A percentile compares a stretch with the other conserved stretches of the same genome.
Evolutionary conservation across 2,113 vertebrate genomes (phyloP).

Genomic region (Grammomys surdaster): DNA sequence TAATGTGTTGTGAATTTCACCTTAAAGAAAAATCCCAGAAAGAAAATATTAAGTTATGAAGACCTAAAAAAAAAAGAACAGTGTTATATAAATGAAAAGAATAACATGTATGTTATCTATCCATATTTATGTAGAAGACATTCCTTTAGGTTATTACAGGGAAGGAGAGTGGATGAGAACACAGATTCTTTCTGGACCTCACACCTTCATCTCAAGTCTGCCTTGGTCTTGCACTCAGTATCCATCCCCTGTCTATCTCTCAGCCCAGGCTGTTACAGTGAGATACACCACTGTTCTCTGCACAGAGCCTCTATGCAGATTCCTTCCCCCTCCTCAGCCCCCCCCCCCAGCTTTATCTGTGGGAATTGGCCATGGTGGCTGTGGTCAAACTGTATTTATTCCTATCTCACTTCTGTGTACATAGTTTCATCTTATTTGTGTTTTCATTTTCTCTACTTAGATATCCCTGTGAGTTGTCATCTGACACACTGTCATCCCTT

Average conservation of each 20-base stretch:
- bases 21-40: background rate
- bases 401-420: background rate
- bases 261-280: background rate
- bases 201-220: background rate
- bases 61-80: constrained; percentile 53
- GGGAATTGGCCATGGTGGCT: background rate
- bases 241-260: background rate
- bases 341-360: background rate
- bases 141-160: background rate
- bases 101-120: background rate
- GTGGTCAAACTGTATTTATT: background rate
- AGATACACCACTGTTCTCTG: background rate
- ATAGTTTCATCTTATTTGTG: background rate
- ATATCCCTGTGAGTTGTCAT: background rate
- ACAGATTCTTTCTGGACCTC: background rate
- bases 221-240: background rate
- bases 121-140: background rate
- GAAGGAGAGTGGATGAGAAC: background rate
- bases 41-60: constrained; percentile 61
- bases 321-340: background rate
- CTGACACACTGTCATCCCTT: background rate
- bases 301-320: background rate
- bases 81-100: background rate
- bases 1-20: constrained; percentile 2
- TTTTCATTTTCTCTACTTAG: background rate